Evolutionary conservation across 2,888 invertebrate genomes (phyloP), one percentile per base, ranked within the genome.

Genomic region (Molorchus minor): DNA sequence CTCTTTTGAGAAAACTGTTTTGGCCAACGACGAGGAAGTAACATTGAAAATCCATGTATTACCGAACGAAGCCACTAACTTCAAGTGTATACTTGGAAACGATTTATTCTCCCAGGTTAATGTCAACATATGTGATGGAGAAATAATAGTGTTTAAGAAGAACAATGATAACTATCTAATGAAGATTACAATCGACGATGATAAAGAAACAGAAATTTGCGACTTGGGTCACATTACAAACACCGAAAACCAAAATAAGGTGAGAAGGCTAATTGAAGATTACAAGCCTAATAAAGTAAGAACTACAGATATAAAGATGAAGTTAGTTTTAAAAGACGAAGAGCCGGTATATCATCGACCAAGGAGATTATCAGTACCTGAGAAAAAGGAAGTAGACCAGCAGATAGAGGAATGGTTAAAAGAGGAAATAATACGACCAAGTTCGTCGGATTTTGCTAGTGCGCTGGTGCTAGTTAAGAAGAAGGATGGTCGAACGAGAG

Each of bases 371-470:
- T 43, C 68, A 12, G 51, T 43, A 35, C 54, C 52, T 3, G 67
- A 71, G 58, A 52, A 53, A 44, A 49, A 56, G 19, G 55, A 61
- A 54, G 63, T 71, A 19, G 58, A 65, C 7, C 44, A 38, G 35
- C 61, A 67, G 36, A 52, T 68, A 17, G 49, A 61, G 35, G 45
- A 59, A 61, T 71, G 46, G 58, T 56, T 61, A 16, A 45, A 63
- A 8, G 63, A 67, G 4, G 64, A 61, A 1, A 61, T 71, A 20
- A 61, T 72, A 12, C 58, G 61, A 40, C 63, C 66, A 35, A 65
- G 70, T 53, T 46, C 47, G 21, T 71, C 72, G 1, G 66, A 71
- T 13, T 72, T 52, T 43, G 67, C 69, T 8, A 62, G 64, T 36
- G 67, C 61, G 5, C 58, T 71, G 5, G 69, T 71, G 0, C 35